Evolutionary conservation across 2,888 invertebrate genomes (phyloP), one percentile per base, ranked within the genome.

Genomic region (Tetheella fluctuosa): DNA sequence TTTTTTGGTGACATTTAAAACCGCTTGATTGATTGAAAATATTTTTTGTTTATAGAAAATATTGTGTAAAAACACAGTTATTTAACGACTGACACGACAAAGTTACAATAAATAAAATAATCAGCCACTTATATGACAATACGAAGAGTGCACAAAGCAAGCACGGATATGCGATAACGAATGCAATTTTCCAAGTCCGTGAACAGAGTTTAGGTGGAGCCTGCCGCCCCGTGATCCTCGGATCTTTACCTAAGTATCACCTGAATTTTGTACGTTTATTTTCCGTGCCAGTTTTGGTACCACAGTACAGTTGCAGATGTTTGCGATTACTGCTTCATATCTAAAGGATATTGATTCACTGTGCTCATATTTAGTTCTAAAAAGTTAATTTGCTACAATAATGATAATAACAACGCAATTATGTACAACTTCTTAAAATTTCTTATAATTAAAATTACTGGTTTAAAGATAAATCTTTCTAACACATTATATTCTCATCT

Each of bases 101-200:
- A 39, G 39, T 39, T 39, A 39, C 15, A 23, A 23, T 25, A n/a
- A 54, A 30, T 30, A 54, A 54, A 54, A 20, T 15, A 55, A 37
- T 10, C 3, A 23, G 37, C n/a, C 20, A 12, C 13, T 3, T 55
- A 34, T 55, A 28, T 17, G 54, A 25, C 30, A 69, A 59, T 69
- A 58, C 64, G 58, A 60, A 60, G 59, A 69, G 67, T 79, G 79
- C 80, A 76, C 64, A 39, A 74, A 78, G 77, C 79, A 84, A 79
- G 78, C 79, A 81, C 87, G 88, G 86, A 87, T 86, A 89, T 84
- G 85, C 89, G 91, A 91, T 92, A 91, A 91, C 91, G 91, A 92
- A 92, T 91, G 92, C 92, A 92, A 92, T 92, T 92, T 92, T 91
- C 91, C 92, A 83, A 84, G 80, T 85, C 87, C 81, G 76, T 87